Base-by-base conservation (phyloP, 2,888 invertebrate species). In the Dasypolia templi region DNA sequence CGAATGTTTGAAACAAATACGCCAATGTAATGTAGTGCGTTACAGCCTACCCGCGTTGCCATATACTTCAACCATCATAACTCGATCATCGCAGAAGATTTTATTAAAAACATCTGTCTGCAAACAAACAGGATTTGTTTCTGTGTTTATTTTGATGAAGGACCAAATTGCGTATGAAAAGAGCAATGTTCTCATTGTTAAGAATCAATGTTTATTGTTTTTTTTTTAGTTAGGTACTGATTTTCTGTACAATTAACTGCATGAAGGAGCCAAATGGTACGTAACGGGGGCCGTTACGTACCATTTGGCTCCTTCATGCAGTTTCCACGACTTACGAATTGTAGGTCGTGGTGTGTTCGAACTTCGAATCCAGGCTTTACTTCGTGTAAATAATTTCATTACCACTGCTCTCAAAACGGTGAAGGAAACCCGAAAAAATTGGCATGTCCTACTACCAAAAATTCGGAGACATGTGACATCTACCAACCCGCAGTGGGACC, bases 41-140 rank as follows among this genome's bases (percentile, higher is more conserved):
- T 46, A 35, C 64, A 44, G 35, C 63, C 81, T 67, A 63, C 83
- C 49, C 75, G 26, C 64, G 35, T 14, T 1, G 0, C 84, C 62
- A 3, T 84, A 44, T 58, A 69, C 19, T 84, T 44, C 46, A 12
- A 19, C 6, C 51, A 63, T 73, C 68, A n/a, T 66, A 63, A 73
- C 55, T 62, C 73, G 56, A 83, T 63, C 73, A 83, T 81, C 73
- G 53, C 42, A 12, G 4, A 55, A 49, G n/a, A 51, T 62, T 56
- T 61, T 72, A 53, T 53, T 46, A 46, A 19, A n/a, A 81, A 75
- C 83, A 78, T 78, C 56, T 79, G 65, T 26, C 2, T 42, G 46
- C n/a, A 65, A 49, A 59, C 26, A 67, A 56, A 61, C 80, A 26
- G n/a, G n/a, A 51, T 61, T 29, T n/a, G 3, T 32, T 51, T 61